Evolutionary conservation across 2,113 vertebrate species (phyloP).

Genomic region (Chrysemys picta): DNA sequence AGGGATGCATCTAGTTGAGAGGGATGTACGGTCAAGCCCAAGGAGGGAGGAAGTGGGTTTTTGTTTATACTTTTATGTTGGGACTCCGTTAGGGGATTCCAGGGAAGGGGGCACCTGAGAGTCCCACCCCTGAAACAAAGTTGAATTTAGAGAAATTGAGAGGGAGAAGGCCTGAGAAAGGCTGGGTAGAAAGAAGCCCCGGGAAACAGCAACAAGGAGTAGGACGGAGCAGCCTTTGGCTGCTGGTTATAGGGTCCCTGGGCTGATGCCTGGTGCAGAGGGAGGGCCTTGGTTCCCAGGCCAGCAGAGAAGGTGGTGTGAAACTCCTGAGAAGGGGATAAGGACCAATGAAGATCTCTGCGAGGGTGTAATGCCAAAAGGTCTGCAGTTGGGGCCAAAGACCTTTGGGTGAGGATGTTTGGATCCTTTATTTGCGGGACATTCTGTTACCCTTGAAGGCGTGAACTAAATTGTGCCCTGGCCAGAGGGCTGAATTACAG

Average conservation of each 20-base stretch:
- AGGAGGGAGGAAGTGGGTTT: not conserved
- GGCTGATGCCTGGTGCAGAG: not conserved
- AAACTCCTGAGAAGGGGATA: not conserved
- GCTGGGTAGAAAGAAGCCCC: not conserved
- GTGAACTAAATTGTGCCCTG: not conserved
- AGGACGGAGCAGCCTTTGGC: not conserved
- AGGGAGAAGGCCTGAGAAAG: not conserved
- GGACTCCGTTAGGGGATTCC: not conserved
- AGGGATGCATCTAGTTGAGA: not conserved
- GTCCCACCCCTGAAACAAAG: not conserved
- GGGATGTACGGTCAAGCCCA: not conserved
- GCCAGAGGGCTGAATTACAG: not conserved
- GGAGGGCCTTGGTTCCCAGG: not conserved
- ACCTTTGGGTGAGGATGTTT: not conserved
- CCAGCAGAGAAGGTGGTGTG: not conserved
- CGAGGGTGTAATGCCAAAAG: not conserved
- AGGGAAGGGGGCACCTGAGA: not conserved
- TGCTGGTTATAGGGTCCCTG: not conserved
- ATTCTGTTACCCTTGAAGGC: not conserved
- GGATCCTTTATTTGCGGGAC: not conserved
- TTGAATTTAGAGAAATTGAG: not conserved
- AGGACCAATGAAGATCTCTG: not conserved
- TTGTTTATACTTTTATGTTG: not conserved
- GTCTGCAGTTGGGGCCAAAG: not conserved
- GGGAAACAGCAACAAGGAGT: not conserved